Evolutionary conservation across 1,140 invertebrate species (phyloP), one percentile per base, ranked within the genome.

Genomic region (Drosophila oshimai): DNA sequence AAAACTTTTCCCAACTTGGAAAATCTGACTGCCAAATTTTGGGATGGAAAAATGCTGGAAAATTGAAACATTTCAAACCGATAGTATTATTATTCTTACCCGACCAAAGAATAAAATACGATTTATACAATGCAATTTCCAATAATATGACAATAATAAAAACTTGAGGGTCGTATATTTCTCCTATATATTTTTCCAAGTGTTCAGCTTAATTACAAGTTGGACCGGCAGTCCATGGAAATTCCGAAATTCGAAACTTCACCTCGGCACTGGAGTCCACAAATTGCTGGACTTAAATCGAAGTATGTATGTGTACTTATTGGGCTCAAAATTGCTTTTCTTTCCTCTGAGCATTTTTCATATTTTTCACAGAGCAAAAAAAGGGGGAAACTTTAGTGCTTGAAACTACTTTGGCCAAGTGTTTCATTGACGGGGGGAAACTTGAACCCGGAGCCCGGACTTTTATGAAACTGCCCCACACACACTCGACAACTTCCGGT

Each of bases 401-500:
- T 54, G 22, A 20, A 60, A 60, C 55, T 60, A 51, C 55, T 50
- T 60, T 49, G n/a, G 26, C 20, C 36, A 51, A 60, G 45, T 60
- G 49, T 50, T 51, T 28, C 46, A 50, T 41, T 50, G 36, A 60
- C 55, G 29, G 12, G 45, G 28, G 20, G 10, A n/a, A 68, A 50
- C 58, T 70, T 47, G 45, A 34, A 17, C 20, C 41, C 33, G 28
- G 60, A 34, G 22, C 20, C 41, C 33, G 28, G 60, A 69, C 55
- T 75, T 75, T 58, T 33, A 34, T 54, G 37, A 37, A 37, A 62
- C 36, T 10, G 29, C 45, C 46, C 58, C 74, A 31, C 73, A 65
- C 74, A 31, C 73, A 71, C 55, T 78, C 67, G 68, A 62, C 73
- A 72, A 78, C 73, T 78, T 76, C 68, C 74, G 73, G 37, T 62